Evolutionary conservation across 2,888 invertebrate species (phyloP), one percentile per base, ranked within the genome.

Genomic region (Bembecia ichneumoniformis): DNA sequence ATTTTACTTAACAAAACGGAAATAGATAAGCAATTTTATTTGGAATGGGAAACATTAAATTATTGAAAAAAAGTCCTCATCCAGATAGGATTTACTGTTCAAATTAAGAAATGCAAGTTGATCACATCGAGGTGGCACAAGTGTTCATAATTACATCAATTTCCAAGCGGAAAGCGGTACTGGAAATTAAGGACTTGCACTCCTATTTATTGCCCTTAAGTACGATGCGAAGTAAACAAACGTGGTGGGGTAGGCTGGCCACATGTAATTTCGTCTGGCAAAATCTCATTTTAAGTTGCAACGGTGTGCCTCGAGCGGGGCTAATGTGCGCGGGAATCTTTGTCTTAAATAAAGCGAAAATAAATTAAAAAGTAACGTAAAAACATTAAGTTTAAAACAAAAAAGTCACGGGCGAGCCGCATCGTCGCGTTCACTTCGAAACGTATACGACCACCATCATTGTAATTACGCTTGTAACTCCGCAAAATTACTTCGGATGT

Each of bases 191-290:
- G 74, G 83, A 74, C 59, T 68, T 71, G 70, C 59, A 68, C 67
- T 68, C 67, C 71, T 82, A 79, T 81, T 84, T 86, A 84, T 84
- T 79, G 76, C 83, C 76, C 79, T 72, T 87, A 87, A 87, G 80
- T 87, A 81, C 84, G 82, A 86, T 74, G 78, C 82, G 84, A 82
- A 78, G 79, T 82, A 82, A 83, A 82, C 82, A 82, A 79, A 80
- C 74, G 78, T 59, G 69, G 75, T 72, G 77, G 77, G 75, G 75
- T 28, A 74, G 69, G 68, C 74, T 67, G 71, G 67, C 68, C 71
- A 71, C 72, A 65, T 82, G 77, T 82, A 86, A 86, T 87, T 87
- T 86, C 75, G 83, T 73, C 64, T 80, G 75, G 70, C 76, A 73
- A 74, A 77, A 77, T 77, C 78, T 83, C 80, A 84, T 84, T 86